A percentile compares a stretch with the other conserved stretches of the same genome.
Conservation (phyloP, 2,888 invertebrate genomes). For the Pollenia griseotomentosa region DNA sequence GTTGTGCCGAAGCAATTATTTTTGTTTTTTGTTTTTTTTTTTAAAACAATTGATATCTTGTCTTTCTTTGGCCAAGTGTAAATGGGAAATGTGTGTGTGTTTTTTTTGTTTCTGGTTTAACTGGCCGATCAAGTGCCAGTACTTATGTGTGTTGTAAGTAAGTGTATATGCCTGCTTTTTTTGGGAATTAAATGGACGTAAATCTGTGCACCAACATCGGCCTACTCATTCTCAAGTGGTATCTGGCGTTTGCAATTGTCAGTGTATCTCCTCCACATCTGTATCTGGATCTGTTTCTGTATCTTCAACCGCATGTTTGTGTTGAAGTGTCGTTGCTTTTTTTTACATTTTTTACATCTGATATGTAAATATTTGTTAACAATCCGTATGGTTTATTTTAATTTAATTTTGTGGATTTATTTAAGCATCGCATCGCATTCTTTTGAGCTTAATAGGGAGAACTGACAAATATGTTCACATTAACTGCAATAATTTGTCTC, state of each 20-base stretch:
- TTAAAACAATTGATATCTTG: slow-evolving; percentile 46
- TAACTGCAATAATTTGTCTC: slow-evolving; percentile 61
- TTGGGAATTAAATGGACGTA: slow-evolving; percentile 33
- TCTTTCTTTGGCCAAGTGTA: slow-evolving; percentile 53
- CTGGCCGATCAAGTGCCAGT: slow-evolving; percentile 57
- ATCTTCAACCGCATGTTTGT: background rate
- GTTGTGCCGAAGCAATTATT: background rate
- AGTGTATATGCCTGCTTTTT: slow-evolving; percentile 22
- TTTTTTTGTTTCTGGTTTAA: slow-evolving; percentile 41
- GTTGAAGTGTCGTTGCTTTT: slow-evolving; percentile 8
- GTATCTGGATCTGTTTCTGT: background rate
- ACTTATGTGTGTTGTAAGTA: slow-evolving; percentile 5
- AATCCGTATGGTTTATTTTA: slow-evolving; percentile 29
- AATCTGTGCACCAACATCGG: slow-evolving; percentile 14
- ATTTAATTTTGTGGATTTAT: background rate
- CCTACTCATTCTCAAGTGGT: slow-evolving; percentile 53
- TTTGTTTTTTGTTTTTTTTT: background rate
- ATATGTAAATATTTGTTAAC: slow-evolving; percentile 58
- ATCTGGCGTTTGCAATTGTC: slow-evolving; percentile 11
- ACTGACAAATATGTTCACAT: slow-evolving; percentile 49
- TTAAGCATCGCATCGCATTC: slow-evolving; percentile 46
- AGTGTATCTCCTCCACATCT: background rate
- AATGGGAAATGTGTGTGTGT: slow-evolving; percentile 33
- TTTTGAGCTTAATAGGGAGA: slow-evolving; percentile 42
- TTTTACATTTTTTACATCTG: slow-evolving; percentile 14